A percentile compares a stretch with the other conserved stretches of the same genome.
phyloP scores from a whole-genome alignment of 1,140 invertebrate species.

The Brachionus rubens region DNA sequence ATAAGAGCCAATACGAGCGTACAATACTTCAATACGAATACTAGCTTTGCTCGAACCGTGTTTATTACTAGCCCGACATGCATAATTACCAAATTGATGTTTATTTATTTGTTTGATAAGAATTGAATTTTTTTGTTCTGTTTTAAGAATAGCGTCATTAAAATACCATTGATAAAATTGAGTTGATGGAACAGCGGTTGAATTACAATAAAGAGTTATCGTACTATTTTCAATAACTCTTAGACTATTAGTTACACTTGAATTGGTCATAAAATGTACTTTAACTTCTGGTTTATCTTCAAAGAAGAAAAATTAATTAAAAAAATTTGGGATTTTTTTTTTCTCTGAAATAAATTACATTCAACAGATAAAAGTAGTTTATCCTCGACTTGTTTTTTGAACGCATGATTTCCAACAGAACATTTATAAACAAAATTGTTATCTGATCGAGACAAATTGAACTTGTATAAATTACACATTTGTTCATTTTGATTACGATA shows the following conservation, averaged over 20 bases:
- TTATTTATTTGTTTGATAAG: neutral
- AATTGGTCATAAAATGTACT: constrained; percentile 21
- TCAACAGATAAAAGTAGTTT: constrained; percentile 31
- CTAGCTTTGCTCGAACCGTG: neutral
- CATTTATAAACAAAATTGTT: constrained; percentile 38
- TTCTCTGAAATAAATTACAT: constrained; percentile 36
- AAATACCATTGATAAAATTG: constrained; percentile 45
- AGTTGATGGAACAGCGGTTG: neutral
- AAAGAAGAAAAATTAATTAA: constrained; percentile 1
- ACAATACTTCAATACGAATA: neutral
- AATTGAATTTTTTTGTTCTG: constrained; percentile 1
- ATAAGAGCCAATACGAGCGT: neutral
- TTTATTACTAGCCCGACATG: constrained; percentile 8
- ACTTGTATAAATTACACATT: neutral
- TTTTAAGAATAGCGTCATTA: neutral
- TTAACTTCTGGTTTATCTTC: constrained; percentile 34
- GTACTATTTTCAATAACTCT: constrained; percentile 30
- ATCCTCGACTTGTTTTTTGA: constrained; percentile 24
- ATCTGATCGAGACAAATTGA: constrained; percentile 16
- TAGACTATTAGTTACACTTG: constrained; percentile 1
- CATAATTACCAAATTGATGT: neutral
- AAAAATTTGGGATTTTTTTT: neutral
- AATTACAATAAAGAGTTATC: constrained; percentile 17
- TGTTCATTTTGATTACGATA: neutral
- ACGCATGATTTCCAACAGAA: constrained; percentile 29